Conservation (phyloP, 1,140 invertebrate genomes). For the Maniola jurtina region DNA sequence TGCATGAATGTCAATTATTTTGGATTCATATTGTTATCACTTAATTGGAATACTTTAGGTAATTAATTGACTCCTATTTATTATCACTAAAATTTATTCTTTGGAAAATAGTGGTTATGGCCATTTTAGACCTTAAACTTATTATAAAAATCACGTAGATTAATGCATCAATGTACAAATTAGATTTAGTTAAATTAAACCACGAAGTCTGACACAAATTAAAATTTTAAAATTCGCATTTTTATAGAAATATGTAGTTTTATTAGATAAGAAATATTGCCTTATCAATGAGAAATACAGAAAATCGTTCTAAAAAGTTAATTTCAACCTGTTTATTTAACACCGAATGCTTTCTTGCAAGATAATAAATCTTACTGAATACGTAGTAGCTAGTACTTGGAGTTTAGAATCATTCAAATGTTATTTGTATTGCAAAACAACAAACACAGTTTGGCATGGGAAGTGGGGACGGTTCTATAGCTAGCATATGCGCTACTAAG, state of each 20-base stretch:
- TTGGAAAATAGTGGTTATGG: slow-evolving; percentile 32
- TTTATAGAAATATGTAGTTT: slow-evolving; percentile 15
- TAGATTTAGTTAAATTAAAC: slow-evolving; percentile 44
- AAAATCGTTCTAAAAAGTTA: not conserved
- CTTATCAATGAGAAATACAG: slow-evolving; percentile 2
- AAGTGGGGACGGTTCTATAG: no score
- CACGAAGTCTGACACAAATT: slow-evolving; percentile 29
- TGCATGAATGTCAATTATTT: slow-evolving; percentile 27
- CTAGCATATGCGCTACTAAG: no score
- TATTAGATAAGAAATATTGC: not conserved
- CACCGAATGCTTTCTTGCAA: no score
- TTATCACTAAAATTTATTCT: slow-evolving; percentile 3
- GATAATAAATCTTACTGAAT: no score
- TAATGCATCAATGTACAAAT: slow-evolving; percentile 65
- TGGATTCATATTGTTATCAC: not conserved
- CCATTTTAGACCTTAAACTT: slow-evolving; percentile 63
- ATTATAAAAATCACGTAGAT: slow-evolving; percentile 26
- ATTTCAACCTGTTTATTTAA: not conserved
- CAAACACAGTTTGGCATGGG: no score
- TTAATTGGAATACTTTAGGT: slow-evolving; percentile 6
- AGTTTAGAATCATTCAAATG: no score
- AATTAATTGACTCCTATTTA: not conserved
- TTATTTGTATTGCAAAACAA: no score
- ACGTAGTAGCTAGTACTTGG: no score
- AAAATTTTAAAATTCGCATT: slow-evolving; percentile 23